Evolutionary conservation across 2,888 invertebrate genomes (phyloP), one percentile per base, ranked within the genome.

Genomic region (Hypena proboscidalis): DNA sequence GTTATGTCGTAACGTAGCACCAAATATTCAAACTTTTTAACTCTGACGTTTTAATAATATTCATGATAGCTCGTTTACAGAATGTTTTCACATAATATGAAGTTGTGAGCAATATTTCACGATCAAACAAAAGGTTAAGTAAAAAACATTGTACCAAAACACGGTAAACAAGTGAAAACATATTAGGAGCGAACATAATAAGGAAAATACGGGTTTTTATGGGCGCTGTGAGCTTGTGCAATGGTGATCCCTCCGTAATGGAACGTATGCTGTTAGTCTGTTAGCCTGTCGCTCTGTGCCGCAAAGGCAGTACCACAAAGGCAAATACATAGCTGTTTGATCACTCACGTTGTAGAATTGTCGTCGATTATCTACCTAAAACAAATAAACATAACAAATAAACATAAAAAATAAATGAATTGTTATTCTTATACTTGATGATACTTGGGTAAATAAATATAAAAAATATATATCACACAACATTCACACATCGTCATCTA

Each of bases 161-260:
- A 67, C 64, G 69, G 67, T 43, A 71, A 77, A 76, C 70, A 78
- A 70, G 73, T 64, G 67, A 65, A 74, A 80, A 76, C 74, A 74
- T 77, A 76, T 78, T 72, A 70, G 67, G 70, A 62, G 60, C 58
- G 68, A 64, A 68, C 58, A 75, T 77, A 74, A 75, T 72, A 79
- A 76, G 75, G 75, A 76, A 81, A 82, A 80, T 75, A 67, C 67
- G 67, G n/a, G 59, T 71, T 64, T 80, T 82, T 81, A 83, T 71
- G 74, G 70, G 53, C 69, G 58, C 55, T 61, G 60, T 49, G 66
- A 71, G 62, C 67, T 58, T 57, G 63, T 65, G 67, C 67, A 61
- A 71, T 66, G 70, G 66, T 78, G 82, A 85, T 82, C 82, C 83
- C 75, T 67, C 56, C 46, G 72, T 81, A 84, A 86, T 83, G 78